phyloP scores from a whole-genome alignment of 2,888 invertebrate genomes.

The Alloscopus bannaensis region DNA sequence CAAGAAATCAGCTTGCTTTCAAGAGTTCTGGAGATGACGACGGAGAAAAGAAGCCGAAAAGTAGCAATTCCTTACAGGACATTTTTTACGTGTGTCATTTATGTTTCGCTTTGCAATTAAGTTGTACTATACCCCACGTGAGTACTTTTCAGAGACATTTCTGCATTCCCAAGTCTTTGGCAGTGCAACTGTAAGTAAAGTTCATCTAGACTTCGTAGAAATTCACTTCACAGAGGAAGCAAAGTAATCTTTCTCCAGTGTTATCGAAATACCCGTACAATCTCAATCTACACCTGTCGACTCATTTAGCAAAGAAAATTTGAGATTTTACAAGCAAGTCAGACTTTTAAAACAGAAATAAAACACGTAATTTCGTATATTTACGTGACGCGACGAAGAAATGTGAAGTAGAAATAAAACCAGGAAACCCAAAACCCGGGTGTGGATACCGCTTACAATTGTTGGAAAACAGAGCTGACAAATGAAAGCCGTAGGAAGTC shows the following conservation, averaged over 20 bases:
- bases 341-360: too few species aligned
- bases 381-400: too few species aligned
- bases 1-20: conserved; percentile 22
- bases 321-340: neutral
- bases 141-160: too few species aligned
- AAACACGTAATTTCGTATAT: too few species aligned
- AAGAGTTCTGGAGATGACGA: neutral
- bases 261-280: conserved; percentile 4
- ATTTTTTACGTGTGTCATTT: conserved; percentile 24
- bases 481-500: too few species aligned
- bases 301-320: conserved; percentile 23
- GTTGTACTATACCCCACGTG: neutral
- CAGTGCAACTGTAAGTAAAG: neutral
- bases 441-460: too few species aligned
- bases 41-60: neutral
- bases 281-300: conserved; percentile 2
- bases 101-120: conserved; percentile 50
- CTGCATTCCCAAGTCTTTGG: too few species aligned
- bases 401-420: too few species aligned
- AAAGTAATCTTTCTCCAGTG: too few species aligned
- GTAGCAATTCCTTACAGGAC: conserved; percentile 4
- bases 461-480: too few species aligned
- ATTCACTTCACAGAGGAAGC: too few species aligned
- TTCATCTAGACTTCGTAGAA: neutral
- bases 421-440: too few species aligned